phyloP scores from a whole-genome alignment of 64 coral and sea anemone genomes.

The Dendronephthya gigantea region DNA sequence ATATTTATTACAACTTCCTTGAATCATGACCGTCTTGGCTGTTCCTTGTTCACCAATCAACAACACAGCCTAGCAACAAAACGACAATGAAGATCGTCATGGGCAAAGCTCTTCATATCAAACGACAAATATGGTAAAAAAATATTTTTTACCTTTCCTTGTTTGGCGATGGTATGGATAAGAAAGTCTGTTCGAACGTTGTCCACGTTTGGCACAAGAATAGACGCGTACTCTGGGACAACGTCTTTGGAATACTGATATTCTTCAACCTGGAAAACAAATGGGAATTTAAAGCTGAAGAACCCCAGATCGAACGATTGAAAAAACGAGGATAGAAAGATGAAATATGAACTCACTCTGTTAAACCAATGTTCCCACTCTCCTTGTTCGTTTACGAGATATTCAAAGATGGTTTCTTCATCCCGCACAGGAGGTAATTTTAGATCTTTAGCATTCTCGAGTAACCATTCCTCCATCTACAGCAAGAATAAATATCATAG shows the following conservation, averaged over 20 bases:
- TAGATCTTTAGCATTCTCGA: slow-evolving; percentile 28
- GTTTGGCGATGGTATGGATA: slow-evolving; percentile 71
- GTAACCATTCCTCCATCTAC: slow-evolving; percentile 78
- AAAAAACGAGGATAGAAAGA: too few relatives aligned
- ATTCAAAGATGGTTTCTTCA: slow-evolving; percentile 92
- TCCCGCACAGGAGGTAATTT: slow-evolving; percentile 48
- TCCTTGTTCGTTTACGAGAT: slow-evolving; percentile 82
- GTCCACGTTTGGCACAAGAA: slow-evolving; percentile 92
- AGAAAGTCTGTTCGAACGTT: slow-evolving; percentile 89
- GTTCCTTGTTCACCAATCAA: slow-evolving; percentile 98
- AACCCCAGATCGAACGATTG: too few relatives aligned
- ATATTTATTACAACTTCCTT: slow-evolving; percentile 81
- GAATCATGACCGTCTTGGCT: slow-evolving; percentile 96
- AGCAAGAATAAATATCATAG: not conserved
- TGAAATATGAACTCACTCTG: slow-evolving; percentile 70
- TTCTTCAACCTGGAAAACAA: slow-evolving; percentile 56
- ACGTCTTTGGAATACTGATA: slow-evolving; percentile 72
- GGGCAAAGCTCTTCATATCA: not conserved
- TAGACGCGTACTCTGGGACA: slow-evolving; percentile 83
- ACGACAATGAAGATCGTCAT: too few relatives aligned
- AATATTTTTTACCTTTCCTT: slow-evolving; percentile 62
- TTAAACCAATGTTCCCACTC: slow-evolving; percentile 95
- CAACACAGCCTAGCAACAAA: slow-evolving; percentile 52
- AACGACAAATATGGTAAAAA: not conserved
- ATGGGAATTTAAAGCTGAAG: too few relatives aligned